These are phyloP conservation scores for Caenorhabditis tropicalis DNA, from an alignment of 1,140 invertebrate genomes.

Conservation along the genomic window DNA sequence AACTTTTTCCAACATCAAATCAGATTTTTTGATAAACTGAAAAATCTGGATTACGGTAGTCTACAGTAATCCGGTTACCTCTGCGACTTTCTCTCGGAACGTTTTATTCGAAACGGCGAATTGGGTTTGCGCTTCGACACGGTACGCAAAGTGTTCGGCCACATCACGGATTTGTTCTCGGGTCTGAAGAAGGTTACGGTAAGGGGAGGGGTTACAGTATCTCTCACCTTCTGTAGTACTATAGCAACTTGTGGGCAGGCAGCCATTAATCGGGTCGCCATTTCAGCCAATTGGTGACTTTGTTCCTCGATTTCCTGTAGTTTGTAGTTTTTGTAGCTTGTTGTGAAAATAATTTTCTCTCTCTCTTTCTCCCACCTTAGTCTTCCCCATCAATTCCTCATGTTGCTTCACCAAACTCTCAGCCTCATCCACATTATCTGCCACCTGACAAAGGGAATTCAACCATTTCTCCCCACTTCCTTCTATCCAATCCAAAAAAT, in stretches of 20 bases:
- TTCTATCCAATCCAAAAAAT: slow-evolving; percentile 52
- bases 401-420: slow-evolving; percentile 50
- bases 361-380: background rate
- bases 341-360: background rate
- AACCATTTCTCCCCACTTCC: slow-evolving; percentile 50
- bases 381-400: slow-evolving; percentile 41
- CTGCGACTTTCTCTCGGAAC: background rate
- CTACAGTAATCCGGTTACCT: background rate
- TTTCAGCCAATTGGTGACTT: slow-evolving; percentile 44
- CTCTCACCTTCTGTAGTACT: slow-evolving; percentile 30
- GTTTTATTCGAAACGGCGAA: slow-evolving; percentile 11
- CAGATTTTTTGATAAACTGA: slow-evolving; percentile 40
- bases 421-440: slow-evolving; percentile 47
- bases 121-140: background rate
- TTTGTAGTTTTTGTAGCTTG: too few relatives aligned
- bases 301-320: slow-evolving; percentile 47
- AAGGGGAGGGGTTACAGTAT: background rate
- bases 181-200: background rate
- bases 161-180: slow-evolving; percentile 27
- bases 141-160: background rate
- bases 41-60: background rate
- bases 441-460: slow-evolving; percentile 39
- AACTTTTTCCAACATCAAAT: slow-evolving; percentile 19
- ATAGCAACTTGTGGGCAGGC: slow-evolving; percentile 40
- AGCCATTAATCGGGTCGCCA: slow-evolving; percentile 49